Evolutionary conservation across 92 coral and sea anemone species (phyloP).

Genomic region (Phenganax marumi): DNA sequence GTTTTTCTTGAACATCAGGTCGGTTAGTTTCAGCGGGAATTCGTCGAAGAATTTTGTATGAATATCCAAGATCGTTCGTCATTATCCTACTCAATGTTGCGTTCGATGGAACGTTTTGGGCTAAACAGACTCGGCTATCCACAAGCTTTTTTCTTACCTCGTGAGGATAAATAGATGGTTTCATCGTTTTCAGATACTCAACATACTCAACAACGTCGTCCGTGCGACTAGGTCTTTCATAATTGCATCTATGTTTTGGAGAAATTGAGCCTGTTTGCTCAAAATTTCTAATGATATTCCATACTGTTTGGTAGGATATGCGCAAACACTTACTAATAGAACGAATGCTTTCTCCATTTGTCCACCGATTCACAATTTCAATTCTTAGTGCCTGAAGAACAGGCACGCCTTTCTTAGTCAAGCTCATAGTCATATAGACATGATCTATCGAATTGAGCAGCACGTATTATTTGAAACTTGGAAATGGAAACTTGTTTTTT

Average conservation of each 20-base stretch:
- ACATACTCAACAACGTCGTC: not conserved
- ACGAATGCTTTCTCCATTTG: not conserved
- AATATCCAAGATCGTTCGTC: slow-evolving; percentile 2
- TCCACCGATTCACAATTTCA: not conserved
- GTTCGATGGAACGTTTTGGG: not conserved
- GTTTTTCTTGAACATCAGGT: not conserved
- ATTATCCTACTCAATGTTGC: not conserved
- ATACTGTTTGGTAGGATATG: not conserved
- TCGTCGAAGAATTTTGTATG: not conserved
- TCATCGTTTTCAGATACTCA: not conserved
- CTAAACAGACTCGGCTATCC: not conserved
- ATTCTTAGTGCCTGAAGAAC: not conserved
- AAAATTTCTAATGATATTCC: not conserved
- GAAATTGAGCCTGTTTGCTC: not conserved
- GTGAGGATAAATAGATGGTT: not conserved
- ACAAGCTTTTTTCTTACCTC: not conserved
- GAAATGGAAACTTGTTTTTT: too few species aligned
- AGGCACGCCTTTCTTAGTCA: not conserved
- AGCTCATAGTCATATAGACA: not conserved
- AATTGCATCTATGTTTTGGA: not conserved
- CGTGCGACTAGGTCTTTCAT: not conserved
- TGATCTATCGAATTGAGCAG: too few species aligned
- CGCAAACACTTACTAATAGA: not conserved
- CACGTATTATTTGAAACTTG: too few species aligned
- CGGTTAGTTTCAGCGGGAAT: not conserved